Percentiles rank a stretch among this genome's conserved stretches.
These are phyloP conservation scores for Myripristis murdjan DNA, from an alignment of 2,797 vertebrate genomes.

Conservation along the genomic window DNA sequence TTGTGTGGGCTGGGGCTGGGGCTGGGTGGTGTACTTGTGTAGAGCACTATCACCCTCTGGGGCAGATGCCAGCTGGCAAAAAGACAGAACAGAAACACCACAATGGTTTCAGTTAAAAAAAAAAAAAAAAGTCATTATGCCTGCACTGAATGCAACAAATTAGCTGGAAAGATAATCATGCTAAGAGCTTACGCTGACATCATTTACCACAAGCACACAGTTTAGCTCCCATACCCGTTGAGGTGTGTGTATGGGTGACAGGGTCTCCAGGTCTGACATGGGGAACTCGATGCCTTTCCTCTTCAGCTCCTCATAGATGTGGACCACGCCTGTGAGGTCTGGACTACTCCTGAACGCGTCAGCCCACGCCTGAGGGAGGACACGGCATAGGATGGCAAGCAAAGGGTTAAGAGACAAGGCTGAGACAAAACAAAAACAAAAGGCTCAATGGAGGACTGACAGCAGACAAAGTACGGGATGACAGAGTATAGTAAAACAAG, in stretches of 20 bases:
- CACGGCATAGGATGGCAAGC: not conserved
- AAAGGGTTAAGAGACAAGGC: conserved; percentile 24
- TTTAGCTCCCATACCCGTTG: conserved; percentile 87
- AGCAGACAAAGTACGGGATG: conserved; percentile 49
- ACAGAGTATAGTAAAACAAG: conserved; percentile 31
- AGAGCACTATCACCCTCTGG: conserved; percentile 91
- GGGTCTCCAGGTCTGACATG: conserved; percentile 93
- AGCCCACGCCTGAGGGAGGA: conserved; percentile 93
- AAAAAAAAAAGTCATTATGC: not conserved
- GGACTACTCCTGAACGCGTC: conserved; percentile 98
- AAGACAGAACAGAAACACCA: conserved; percentile 6
- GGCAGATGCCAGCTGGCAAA: conserved; percentile 81
- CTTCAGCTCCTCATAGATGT: conserved; percentile 98
- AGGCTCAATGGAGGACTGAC: conserved; percentile 20
- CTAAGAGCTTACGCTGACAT: not conserved
- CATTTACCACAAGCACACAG: no score
- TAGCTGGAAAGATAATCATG: not conserved
- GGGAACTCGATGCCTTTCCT: conserved; percentile 98
- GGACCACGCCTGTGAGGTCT: conserved; percentile 97
- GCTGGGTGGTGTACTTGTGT: conserved; percentile 81
- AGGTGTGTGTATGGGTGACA: conserved; percentile 98
- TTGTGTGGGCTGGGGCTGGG: conserved; percentile 78
- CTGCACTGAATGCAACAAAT: conserved; percentile 10
- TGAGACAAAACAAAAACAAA: not conserved
- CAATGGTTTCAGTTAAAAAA: not conserved